Percentiles rank a stretch among this genome's conserved stretches.
These are phyloP conservation scores for Dendrophyllia cribrosa DNA, from an alignment of 64 coral and sea anemone species.

Conservation along the genomic window DNA sequence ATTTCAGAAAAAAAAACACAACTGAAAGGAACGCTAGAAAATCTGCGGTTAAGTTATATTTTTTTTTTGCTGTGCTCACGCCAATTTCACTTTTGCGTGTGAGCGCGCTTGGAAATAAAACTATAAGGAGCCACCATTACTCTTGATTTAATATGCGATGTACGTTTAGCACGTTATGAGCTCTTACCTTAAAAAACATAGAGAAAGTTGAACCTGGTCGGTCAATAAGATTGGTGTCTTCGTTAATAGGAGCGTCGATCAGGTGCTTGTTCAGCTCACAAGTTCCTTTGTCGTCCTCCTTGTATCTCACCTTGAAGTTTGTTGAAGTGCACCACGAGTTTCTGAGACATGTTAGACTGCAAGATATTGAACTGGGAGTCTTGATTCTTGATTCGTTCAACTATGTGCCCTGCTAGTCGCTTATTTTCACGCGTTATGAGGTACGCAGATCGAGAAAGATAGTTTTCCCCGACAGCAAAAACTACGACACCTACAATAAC, in stretches of 20 bases:
- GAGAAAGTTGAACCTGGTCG: not conserved
- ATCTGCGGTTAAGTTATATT: too few species aligned
- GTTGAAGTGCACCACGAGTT: not conserved
- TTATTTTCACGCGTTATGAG: not conserved
- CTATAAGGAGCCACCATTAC: too few species aligned
- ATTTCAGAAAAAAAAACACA: too few species aligned
- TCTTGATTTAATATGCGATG: too few species aligned
- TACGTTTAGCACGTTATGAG: not conserved
- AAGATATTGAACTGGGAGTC: not conserved
- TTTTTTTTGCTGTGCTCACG: too few species aligned
- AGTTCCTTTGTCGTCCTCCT: not conserved
- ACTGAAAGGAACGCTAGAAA: not conserved
- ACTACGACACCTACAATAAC: not conserved
- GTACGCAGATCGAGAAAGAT: not conserved
- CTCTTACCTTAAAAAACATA: not conserved
- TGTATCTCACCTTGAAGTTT: not conserved
- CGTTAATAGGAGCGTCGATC: not conserved
- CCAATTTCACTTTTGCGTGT: too few species aligned
- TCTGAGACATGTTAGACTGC: slow-evolving; percentile 1
- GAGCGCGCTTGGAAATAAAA: too few species aligned
- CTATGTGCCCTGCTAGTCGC: not conserved
- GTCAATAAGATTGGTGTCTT: not conserved
- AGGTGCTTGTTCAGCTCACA: slow-evolving; percentile 10
- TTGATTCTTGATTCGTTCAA: not conserved
- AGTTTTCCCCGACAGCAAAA: not conserved